Percentiles rank a stretch among this genome's conserved stretches.
Conservation (phyloP, 1,140 invertebrate genomes). For the Oedothorax gibbosus region DNA sequence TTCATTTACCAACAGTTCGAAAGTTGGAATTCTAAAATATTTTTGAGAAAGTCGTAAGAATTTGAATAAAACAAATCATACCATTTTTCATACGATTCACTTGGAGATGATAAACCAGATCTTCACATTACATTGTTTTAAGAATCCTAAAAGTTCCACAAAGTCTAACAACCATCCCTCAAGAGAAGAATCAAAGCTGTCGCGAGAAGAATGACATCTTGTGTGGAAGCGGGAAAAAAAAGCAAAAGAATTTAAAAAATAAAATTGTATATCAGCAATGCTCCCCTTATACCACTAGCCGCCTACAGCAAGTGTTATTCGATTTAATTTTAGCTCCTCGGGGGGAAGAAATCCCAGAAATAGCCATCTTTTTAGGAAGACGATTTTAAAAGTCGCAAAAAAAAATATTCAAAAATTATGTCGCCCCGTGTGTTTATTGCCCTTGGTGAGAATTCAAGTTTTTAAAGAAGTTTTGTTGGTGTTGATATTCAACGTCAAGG, state of each 20-base stretch:
- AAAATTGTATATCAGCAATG: neutral
- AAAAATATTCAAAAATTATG: slow-evolving; percentile 19
- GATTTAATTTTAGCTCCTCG: slow-evolving; percentile 36
- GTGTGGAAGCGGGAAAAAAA: neutral
- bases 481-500: neutral
- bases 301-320: slow-evolving; percentile 34
- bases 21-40: too few species aligned
- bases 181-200: slow-evolving; percentile 6
- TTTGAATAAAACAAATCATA: too few species aligned
- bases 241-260: neutral
- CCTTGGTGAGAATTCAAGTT: slow-evolving; percentile 28
- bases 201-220: slow-evolving; percentile 13
- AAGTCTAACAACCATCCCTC: too few species aligned
- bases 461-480: neutral
- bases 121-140: too few species aligned
- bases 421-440: slow-evolving; percentile 18
- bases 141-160: too few species aligned
- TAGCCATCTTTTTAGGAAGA: slow-evolving; percentile 14
- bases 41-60: too few species aligned
- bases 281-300: neutral
- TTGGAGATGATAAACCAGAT: too few species aligned
- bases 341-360: slow-evolving; percentile 13
- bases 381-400: slow-evolving; percentile 5
- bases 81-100: too few species aligned
- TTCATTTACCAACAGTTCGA: too few species aligned